Percentiles rank a stretch among this genome's conserved stretches.
These are phyloP conservation scores for Theonella swinhoei DNA, from an alignment of 37 sponge, comb jelly and placozoan species.

Conservation along the genomic window DNA sequence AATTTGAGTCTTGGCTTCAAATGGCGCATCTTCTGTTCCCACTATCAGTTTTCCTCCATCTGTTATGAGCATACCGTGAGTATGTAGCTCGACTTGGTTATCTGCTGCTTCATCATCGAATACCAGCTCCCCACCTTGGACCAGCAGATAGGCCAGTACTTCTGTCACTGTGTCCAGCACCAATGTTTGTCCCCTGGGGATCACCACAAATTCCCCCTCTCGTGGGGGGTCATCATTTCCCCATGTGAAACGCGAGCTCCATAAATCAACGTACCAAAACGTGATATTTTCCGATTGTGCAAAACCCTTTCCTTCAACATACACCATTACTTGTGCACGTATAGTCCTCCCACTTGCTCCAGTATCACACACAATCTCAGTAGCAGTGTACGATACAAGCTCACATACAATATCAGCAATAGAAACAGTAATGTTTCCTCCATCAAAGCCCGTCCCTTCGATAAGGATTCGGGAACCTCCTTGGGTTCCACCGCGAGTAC, in stretches of 20 bases:
- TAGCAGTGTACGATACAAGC: constrained; percentile 35
- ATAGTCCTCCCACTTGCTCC: constrained; percentile 63
- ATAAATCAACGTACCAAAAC: constrained; percentile 75
- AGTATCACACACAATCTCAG: constrained; percentile 72
- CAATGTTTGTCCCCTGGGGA: constrained; percentile 89
- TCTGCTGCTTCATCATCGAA: constrained; percentile 85
- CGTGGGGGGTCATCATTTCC: constrained; percentile 80
- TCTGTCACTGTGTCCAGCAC: constrained; percentile 80
- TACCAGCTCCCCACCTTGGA: constrained; percentile 92
- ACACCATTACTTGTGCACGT: constrained; percentile 71
- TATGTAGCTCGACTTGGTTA: constrained; percentile 68
- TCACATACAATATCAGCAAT: constrained; percentile 74
- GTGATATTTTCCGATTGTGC: constrained; percentile 42
- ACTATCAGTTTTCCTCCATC: constrained; percentile 78
- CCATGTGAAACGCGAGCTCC: constrained; percentile 92
- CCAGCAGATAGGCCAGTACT: constrained; percentile 70
- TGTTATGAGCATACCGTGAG: constrained; percentile 81
- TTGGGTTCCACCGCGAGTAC: constrained; percentile 88
- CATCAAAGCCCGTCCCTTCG: constrained; percentile 68
- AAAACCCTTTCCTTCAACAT: constrained; percentile 66
- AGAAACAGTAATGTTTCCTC: constrained; percentile 50
- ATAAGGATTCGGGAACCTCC: constrained; percentile 80
- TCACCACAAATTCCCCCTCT: constrained; percentile 89
- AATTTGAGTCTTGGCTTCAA: constrained; percentile 78
- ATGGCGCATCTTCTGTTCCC: constrained; percentile 90